These are phyloP conservation scores for Diadema setosum DNA, from an alignment of 35 echinoderm and acorn worm species.

Conservation along the genomic window DNA sequence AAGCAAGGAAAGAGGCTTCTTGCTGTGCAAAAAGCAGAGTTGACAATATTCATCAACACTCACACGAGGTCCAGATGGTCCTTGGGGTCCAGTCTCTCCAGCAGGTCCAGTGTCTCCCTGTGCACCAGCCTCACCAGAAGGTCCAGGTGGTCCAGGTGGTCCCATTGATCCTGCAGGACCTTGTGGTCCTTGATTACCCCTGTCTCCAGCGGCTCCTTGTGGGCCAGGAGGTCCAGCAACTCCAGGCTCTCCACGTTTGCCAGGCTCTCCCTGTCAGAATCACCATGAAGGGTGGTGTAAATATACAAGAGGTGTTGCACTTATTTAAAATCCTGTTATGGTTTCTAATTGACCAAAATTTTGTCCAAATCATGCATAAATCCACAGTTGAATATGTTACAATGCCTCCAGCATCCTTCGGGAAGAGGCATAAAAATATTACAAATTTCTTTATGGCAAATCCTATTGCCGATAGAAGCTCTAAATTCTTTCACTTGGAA, in stretches of 20 bases:
- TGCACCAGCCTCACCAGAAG: slow-evolving; percentile 36
- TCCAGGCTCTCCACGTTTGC: slow-evolving; percentile 65
- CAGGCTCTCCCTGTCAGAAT: slow-evolving; percentile 34
- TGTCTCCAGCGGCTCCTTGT: slow-evolving; percentile 59
- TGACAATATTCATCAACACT: background rate
- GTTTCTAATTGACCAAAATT: no score
- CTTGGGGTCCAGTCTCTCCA: slow-evolving; percentile 48
- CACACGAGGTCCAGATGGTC: slow-evolving; percentile 57
- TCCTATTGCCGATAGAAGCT: no score
- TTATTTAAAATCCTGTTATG: no score
- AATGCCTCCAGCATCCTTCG: no score
- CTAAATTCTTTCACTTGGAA: no score
- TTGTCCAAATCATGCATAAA: no score
- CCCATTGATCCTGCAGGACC: slow-evolving; percentile 56
- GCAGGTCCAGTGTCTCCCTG: slow-evolving; percentile 15
- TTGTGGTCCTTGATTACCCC: slow-evolving; percentile 63
- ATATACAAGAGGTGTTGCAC: no score
- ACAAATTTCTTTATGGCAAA: no score
- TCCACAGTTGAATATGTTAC: no score
- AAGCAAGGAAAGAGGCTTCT: background rate
- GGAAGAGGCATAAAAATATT: background rate
- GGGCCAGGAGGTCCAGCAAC: slow-evolving; percentile 50
- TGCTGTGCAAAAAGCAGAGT: background rate
- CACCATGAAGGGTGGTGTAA: no score
- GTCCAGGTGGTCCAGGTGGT: slow-evolving; percentile 53